Conservation (phyloP, 2,113 vertebrate species). For the Cyanoderma ruficeps region DNA sequence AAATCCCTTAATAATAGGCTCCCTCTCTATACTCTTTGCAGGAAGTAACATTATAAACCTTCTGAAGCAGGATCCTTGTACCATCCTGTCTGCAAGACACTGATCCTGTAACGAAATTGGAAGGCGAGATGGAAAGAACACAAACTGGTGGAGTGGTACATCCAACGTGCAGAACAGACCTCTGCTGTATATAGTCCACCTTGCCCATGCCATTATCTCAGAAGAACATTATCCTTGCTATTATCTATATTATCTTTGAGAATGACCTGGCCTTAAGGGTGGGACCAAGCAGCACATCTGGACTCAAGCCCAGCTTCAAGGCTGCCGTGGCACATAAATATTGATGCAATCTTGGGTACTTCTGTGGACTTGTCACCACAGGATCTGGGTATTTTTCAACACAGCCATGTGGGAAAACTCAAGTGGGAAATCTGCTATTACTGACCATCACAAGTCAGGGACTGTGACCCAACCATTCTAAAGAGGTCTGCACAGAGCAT, state of each 20-base stretch:
- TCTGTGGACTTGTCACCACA: neutral
- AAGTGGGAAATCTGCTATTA: neutral
- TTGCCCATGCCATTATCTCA: neutral
- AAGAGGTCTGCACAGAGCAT: neutral
- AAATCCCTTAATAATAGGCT: neutral
- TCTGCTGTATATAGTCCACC: rapidly evolving
- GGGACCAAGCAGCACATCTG: neutral
- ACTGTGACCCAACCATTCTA: neutral
- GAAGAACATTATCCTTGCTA: neutral
- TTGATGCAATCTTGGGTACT: neutral
- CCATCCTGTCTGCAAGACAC: neutral
- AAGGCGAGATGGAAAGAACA: neutral
- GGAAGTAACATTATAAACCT: neutral
- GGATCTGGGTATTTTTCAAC: neutral
- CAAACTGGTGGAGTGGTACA: neutral
- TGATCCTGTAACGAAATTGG: neutral
- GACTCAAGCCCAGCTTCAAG: neutral
- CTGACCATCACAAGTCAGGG: neutral
- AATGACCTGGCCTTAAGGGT: neutral
- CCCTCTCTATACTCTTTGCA: neutral
- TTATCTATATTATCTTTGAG: neutral
- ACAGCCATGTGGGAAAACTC: neutral
- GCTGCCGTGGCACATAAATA: neutral
- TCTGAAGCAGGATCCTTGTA: neutral
- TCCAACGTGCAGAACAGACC: neutral